Conservation (phyloP, 2,797 vertebrate genomes). For the Gymnocypris eckloni region DNA sequence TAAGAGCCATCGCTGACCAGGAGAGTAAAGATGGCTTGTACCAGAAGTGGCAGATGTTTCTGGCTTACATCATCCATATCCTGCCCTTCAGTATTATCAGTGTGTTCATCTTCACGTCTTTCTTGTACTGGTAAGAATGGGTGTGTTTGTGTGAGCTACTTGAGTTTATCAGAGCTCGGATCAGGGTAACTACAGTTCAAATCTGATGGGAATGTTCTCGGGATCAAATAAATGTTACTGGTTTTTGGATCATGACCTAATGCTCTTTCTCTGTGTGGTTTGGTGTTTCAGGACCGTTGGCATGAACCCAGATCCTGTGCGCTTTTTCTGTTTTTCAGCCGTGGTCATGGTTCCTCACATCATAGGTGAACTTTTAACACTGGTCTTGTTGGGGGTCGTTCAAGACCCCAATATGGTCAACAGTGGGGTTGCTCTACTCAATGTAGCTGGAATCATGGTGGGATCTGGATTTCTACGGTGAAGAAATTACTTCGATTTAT, state of each 20-base stretch:
- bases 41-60: conserved; percentile 94
- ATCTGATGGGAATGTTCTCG: not conserved
- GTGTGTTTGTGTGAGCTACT: conserved; percentile 22
- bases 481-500: conserved; percentile 17
- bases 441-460: conserved; percentile 86
- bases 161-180: not conserved
- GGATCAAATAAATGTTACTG: not conserved
- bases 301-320: conserved; percentile 83
- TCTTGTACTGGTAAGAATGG: conserved; percentile 88
- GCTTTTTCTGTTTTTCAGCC: conserved; percentile 89
- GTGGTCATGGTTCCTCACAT: conserved; percentile 88
- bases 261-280: conserved; percentile 10
- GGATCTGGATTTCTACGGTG: conserved; percentile 94
- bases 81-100: conserved; percentile 92
- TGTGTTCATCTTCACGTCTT: conserved; percentile 83
- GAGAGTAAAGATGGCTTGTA: conserved; percentile 96
- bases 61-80: conserved; percentile 91
- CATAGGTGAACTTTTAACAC: conserved; percentile 85
- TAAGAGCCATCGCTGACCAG: conserved; percentile 91
- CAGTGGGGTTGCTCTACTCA: conserved; percentile 87
- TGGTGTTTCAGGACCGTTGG: conserved; percentile 82
- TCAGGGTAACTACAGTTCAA: conserved; percentile 14
- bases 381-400: conserved; percentile 87
- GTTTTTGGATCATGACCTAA: not conserved
- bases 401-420: conserved; percentile 92